phyloP scores from a whole-genome alignment of 37 sponge, comb jelly and placozoan genomes.

The Theonella swinhoei region DNA sequence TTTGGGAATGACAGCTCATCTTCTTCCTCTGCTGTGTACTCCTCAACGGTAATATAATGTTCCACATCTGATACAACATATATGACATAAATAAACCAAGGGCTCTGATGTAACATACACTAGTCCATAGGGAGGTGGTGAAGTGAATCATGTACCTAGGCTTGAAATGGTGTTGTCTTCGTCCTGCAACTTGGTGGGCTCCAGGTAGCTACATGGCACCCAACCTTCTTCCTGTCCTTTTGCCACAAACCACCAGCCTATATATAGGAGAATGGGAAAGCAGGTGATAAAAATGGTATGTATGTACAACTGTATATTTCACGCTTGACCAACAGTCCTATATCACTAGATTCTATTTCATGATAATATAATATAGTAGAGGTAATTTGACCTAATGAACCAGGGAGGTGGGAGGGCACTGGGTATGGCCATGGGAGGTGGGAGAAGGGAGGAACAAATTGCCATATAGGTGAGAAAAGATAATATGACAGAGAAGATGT shows the following conservation, averaged over 20 bases:
- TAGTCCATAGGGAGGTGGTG: too few relatives aligned
- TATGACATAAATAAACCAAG: too few relatives aligned
- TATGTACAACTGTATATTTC: neutral
- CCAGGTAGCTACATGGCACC: conserved; percentile 85
- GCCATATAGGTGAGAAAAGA: too few relatives aligned
- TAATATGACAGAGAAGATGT: too few relatives aligned
- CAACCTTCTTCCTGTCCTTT: conserved; percentile 74
- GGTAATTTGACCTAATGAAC: too few relatives aligned
- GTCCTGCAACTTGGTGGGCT: conserved; percentile 27
- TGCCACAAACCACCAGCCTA: conserved; percentile 92
- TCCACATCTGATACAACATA: conserved; percentile 48
- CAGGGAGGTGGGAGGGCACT: too few relatives aligned
- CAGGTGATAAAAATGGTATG: neutral
- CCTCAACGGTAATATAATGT: conserved; percentile 41
- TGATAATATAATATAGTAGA: too few relatives aligned
- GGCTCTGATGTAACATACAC: too few relatives aligned
- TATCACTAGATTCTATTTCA: neutral
- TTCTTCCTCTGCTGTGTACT: conserved; percentile 71
- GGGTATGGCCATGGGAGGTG: too few relatives aligned
- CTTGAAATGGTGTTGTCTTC: conserved; percentile 33
- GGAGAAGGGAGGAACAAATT: too few relatives aligned
- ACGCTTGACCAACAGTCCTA: neutral
- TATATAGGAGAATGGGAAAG: neutral
- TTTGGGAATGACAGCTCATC: conserved; percentile 75
- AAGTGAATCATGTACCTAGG: conserved; percentile 48